Conservation (phyloP, 2,797 vertebrate genomes). For the Phylloscopus collybita region DNA sequence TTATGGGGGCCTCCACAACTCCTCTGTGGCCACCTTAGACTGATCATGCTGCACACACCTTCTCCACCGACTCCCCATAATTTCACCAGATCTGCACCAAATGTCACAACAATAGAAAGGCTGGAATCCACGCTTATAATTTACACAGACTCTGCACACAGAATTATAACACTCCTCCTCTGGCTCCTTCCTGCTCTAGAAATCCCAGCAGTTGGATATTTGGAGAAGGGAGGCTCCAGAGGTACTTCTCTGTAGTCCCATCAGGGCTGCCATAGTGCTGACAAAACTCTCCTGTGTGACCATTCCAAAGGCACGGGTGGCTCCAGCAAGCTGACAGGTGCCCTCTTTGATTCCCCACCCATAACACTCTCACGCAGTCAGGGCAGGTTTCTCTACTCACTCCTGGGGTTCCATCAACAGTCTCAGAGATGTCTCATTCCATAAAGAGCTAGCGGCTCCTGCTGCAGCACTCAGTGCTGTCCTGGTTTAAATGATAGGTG, state of each 20-base stretch:
- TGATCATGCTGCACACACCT: too few relatives aligned
- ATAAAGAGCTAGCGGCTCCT: neutral
- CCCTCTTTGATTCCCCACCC: too few relatives aligned
- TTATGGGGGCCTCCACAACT: too few relatives aligned
- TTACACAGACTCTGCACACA: too few relatives aligned
- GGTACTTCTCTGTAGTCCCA: neutral
- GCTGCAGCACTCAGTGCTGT: neutral
- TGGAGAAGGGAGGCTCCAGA: neutral
- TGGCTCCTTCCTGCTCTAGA: too few relatives aligned
- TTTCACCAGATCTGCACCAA: too few relatives aligned
- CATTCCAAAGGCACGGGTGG: neutral
- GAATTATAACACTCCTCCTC: too few relatives aligned
- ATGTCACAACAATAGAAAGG: too few relatives aligned
- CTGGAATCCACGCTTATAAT: too few relatives aligned
- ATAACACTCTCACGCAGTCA: neutral
- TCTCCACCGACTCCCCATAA: too few relatives aligned
- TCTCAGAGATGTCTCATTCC: neutral
- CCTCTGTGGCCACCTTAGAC: too few relatives aligned
- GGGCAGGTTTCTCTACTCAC: neutral
- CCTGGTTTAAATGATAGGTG: neutral
- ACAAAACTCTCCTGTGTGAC: neutral
- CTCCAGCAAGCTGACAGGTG: neutral
- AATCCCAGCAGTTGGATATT: neutral
- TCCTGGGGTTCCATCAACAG: neutral
- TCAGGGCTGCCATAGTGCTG: neutral